Base-by-base conservation (phyloP, 30 jellyfish, hydroid and myxozoan genomes). In the Pseudorhiza aurosa region DNA sequence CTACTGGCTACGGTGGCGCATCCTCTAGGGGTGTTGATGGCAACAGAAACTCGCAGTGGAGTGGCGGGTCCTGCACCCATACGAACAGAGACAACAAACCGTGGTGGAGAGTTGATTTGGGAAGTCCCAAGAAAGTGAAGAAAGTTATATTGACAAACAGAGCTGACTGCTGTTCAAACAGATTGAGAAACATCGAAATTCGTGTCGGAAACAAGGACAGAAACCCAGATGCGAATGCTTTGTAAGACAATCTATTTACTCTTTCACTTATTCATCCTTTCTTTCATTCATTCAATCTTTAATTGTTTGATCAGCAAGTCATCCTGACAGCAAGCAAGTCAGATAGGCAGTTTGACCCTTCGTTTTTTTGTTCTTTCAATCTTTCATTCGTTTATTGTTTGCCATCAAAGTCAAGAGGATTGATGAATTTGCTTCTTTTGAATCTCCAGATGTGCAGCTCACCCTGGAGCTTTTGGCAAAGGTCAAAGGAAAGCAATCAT, bases 51-150 rank as follows among this genome's bases (percentile, higher is more conserved):
- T 29, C 81, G 11, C 77, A 81, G 18, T 81, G 92, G 92, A 73
- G 92, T 21, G 92, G 81, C 4, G 67, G 81, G 27, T 58, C 84
- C 5, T 81, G 92, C 37, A 81, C 92, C 19, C 92, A 81, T 25
- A 81, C 92, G 14, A 64, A 81, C 59, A 36, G 58, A 4, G 67
- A 81, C n/a, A 57, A 55, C 10, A 81, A 36, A 15, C 92, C 92
- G 49, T 81, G 92, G 92, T 81, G 92, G 92, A 53, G 81, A 25
- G 92, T 78, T 14, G 90, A 78, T 78, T 74, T 78, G n/a, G 90
- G 90, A 56, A 25, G 73, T 19, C 51, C 43, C 8, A 26, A 78
- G 18, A 65, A 55, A 14, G 90, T 78, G 60, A 78, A 62, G 70
- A 63, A 63, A 25, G 82, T 55, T 18, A 12, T 27, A 24, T 60